phyloP scores from a whole-genome alignment of 2,797 vertebrate genomes.

The Neosalanx taihuensis region DNA sequence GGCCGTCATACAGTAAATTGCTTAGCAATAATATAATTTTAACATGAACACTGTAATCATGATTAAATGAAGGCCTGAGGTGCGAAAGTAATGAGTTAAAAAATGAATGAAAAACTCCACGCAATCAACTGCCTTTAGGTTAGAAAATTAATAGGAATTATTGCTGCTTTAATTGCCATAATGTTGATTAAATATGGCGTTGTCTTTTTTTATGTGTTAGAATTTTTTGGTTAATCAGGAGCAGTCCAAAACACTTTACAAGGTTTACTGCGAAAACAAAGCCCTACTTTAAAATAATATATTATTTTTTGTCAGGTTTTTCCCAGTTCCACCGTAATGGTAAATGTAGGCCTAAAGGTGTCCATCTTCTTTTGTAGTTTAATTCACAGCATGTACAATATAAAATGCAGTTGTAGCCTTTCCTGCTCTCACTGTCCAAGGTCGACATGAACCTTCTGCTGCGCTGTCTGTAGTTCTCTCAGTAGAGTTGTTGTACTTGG shows the following conservation, averaged over 20 bases:
- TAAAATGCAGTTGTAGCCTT: not conserved
- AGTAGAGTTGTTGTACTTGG: not conserved
- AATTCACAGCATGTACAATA: not conserved
- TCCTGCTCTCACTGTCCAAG: not conserved
- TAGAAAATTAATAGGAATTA: slow-evolving; percentile 41
- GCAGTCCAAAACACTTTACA: not conserved
- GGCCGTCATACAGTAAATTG: not conserved
- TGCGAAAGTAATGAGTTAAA: slow-evolving; percentile 41
- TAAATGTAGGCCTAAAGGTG: too few relatives aligned
- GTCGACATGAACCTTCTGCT: not conserved
- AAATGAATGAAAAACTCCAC: slow-evolving; percentile 27
- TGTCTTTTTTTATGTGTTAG: slow-evolving; percentile 41
- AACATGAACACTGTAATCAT: slow-evolving; percentile 26
- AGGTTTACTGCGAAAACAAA: not conserved
- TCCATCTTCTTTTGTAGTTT: not conserved
- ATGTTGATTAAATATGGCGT: slow-evolving; percentile 50
- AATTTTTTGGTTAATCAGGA: slow-evolving; percentile 18
- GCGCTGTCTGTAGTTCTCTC: not conserved
- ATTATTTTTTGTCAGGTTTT: too few relatives aligned
- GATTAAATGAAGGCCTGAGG: slow-evolving; percentile 35
- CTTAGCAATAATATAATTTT: slow-evolving; percentile 1
- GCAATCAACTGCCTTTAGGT: slow-evolving; percentile 38
- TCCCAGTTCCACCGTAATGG: too few relatives aligned
- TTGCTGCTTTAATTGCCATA: slow-evolving; percentile 48
- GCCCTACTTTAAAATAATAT: too few relatives aligned